Base-by-base conservation (phyloP, 2,113 vertebrate genomes). In the Ibidorhyncha struthersii region DNA sequence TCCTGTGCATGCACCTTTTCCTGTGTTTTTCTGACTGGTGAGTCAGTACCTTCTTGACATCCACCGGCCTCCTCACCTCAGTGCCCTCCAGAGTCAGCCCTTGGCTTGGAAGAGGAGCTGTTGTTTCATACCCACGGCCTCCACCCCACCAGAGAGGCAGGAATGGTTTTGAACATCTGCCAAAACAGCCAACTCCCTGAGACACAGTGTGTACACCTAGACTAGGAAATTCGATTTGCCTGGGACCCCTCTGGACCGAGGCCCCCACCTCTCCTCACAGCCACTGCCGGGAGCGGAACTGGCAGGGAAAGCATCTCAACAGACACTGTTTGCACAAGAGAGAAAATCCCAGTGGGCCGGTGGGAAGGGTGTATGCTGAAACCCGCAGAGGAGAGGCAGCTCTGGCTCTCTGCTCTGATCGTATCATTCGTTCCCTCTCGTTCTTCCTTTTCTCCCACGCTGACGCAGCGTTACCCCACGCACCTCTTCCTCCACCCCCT, bases 401-500 rank as follows among this genome's bases (percentile, higher is more conserved):
- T 63, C 82, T 2, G 7, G 34, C 30, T 36, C 72, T 43, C 94
- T 62, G 73, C 78, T 84, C 72, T 1, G 1, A 49, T 41, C 5
- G 0, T 36, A 19, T 38, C 14, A 1, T 12, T n/a, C 5, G 0
- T 65, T 63, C 80, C 58, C 22, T 63, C 36, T 82, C 3, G 1
- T 53, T 76, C 52, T 52, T 43, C 29, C 38, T 81, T 52, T n/a
- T 29, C 67, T 72, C 65, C 82, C 70, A 77, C 14, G 18, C 18
- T 45, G 45, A 14, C 0, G 1, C 61, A 18, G 18, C 0, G 0
- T 25, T 52, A 63, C 41, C 56, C 27, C 86, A 79, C 6, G 1
- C 47, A 29, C 12, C n/a, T 71, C 61, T 58, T 62, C 25, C 38
- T 88, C 40, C 59, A 12, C 30, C 58, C 73, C 67, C n/a, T 3